Evolutionary conservation across 2,113 vertebrate genomes (phyloP).

Genomic region (Larimichthys crocea): DNA sequence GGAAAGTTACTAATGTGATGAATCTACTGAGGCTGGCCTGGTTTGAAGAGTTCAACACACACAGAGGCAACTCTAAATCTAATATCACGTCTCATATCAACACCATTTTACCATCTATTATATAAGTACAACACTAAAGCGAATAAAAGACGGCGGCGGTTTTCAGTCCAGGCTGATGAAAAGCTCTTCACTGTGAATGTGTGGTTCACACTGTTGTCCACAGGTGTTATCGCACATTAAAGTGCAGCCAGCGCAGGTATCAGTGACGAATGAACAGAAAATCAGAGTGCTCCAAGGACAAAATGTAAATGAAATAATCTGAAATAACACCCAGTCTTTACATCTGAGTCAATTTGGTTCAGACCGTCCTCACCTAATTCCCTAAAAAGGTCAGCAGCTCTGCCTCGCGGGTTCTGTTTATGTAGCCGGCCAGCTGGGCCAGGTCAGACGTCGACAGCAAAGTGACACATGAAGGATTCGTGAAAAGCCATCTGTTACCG

Average conservation of each 20-base stretch:
- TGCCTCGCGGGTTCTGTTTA: conserved; percentile 72
- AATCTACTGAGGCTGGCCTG: background rate
- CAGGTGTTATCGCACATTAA: conserved; percentile 48
- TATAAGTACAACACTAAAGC: conserved; percentile 2
- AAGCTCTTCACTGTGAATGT: conserved; percentile 26
- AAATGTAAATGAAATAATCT: conserved; percentile 42
- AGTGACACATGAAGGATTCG: conserved; percentile 48
- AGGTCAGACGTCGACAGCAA: conserved; percentile 39
- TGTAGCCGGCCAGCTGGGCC: conserved; percentile 51
- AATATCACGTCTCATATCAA: background rate
- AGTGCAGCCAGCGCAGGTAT: conserved; percentile 40
- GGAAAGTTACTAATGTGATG: background rate
- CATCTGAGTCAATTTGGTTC: conserved; percentile 61
- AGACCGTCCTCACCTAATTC: conserved; percentile 76
- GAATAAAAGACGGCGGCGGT: background rate
- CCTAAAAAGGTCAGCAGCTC: conserved; percentile 77
- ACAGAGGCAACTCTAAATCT: background rate
- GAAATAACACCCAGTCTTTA: conserved; percentile 51
- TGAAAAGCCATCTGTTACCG: conserved; percentile 35
- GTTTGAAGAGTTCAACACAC: background rate
- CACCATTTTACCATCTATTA: background rate
- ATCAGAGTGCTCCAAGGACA: conserved; percentile 20
- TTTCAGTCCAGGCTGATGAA: conserved; percentile 16
- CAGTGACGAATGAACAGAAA: conserved; percentile 19
- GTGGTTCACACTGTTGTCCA: conserved; percentile 26